Percentiles rank a stretch among this genome's conserved stretches.
Conservation (phyloP, 2,797 vertebrate genomes). For the Sebastolobus altivelis region DNA sequence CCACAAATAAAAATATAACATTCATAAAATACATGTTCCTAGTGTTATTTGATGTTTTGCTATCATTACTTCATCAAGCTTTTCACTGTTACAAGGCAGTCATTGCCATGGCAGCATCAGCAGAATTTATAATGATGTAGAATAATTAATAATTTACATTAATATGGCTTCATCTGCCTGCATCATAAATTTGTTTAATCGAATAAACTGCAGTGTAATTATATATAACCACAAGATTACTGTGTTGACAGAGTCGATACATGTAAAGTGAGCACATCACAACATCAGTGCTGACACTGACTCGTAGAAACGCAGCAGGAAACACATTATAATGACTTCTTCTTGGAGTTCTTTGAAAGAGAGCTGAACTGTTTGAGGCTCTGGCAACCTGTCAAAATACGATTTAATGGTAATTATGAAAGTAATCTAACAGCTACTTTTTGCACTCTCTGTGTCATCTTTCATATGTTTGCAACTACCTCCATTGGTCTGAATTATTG, state of each 20-base stretch:
- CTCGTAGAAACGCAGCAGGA: neutral
- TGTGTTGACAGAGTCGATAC: constrained; percentile 17
- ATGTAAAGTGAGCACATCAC: neutral
- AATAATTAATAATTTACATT: constrained; percentile 71
- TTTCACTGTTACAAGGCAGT: constrained; percentile 16
- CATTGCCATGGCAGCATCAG: constrained; percentile 48
- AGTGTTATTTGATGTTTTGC: constrained; percentile 27
- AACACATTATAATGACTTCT: neutral
- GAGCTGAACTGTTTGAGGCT: neutral
- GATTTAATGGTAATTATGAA: constrained; percentile 36
- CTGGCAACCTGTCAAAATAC: constrained; percentile 1
- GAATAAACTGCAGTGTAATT: constrained; percentile 43
- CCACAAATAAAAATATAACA: too few species aligned
- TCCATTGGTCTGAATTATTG: constrained; percentile 81
- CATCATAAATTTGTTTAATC: constrained; percentile 46
- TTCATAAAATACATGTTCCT: constrained; percentile 1
- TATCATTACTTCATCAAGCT: constrained; percentile 27
- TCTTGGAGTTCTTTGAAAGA: neutral
- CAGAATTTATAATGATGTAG: constrained; percentile 56
- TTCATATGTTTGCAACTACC: constrained; percentile 77
- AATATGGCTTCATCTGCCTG: constrained; percentile 43
- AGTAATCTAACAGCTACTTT: constrained; percentile 60
- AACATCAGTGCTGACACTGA: constrained; percentile 3
- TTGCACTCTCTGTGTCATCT: constrained; percentile 71
- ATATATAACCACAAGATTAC: constrained; percentile 4